Conservation (phyloP, 1,140 invertebrate species). For the Sarcophaga bullata region DNA sequence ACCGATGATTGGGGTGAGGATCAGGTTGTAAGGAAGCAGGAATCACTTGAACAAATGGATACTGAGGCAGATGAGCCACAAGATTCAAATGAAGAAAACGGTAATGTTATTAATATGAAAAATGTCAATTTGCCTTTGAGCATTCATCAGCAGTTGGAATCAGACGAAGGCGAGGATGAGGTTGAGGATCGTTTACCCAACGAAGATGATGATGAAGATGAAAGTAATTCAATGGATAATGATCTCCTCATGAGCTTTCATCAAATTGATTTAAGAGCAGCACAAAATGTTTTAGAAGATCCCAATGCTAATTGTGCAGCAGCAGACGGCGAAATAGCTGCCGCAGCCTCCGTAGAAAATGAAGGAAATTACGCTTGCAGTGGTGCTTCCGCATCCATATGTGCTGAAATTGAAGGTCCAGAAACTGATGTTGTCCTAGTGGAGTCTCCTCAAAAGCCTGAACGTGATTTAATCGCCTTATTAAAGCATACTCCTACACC, state of each 20-base stretch:
- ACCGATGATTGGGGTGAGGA: slow-evolving; percentile 77
- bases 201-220: slow-evolving; percentile 67
- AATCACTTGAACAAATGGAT: slow-evolving; percentile 57
- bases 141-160: background rate
- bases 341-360: slow-evolving; percentile 65
- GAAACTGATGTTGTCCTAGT: slow-evolving; percentile 76
- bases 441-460: slow-evolving; percentile 74
- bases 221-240: slow-evolving; percentile 69
- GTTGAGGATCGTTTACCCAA: background rate
- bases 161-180: slow-evolving; percentile 7
- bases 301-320: slow-evolving; percentile 69
- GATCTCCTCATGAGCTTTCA: slow-evolving; percentile 65
- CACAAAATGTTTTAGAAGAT: slow-evolving; percentile 62
- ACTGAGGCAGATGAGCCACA: slow-evolving; percentile 66
- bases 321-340: slow-evolving; percentile 42
- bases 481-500: slow-evolving; percentile 67
- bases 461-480: slow-evolving; percentile 72
- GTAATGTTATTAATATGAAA: slow-evolving; percentile 66
- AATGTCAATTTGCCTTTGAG: slow-evolving; percentile 42
- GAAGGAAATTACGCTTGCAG: slow-evolving; percentile 69
- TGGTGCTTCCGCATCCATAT: slow-evolving; percentile 70
- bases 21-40: background rate
- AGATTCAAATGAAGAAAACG: slow-evolving; percentile 72
- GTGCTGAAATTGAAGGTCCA: slow-evolving; percentile 77
- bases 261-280: slow-evolving; percentile 64